These are phyloP conservation scores for Acanthisitta chloris DNA, from an alignment of 2,113 vertebrate species.

Conservation along the genomic window DNA sequence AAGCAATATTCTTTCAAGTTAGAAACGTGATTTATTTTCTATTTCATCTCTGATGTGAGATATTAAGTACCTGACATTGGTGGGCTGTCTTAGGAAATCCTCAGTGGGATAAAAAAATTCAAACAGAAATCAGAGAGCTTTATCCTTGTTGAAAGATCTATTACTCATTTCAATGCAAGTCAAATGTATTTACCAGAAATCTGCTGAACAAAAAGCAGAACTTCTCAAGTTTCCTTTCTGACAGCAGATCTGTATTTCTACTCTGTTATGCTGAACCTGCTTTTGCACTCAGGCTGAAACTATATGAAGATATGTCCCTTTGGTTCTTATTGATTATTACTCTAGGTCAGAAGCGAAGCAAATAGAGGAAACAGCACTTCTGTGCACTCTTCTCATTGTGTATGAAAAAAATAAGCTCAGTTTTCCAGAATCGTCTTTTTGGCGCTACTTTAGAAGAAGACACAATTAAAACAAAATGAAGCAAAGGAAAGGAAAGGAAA, in stretches of 20 bases:
- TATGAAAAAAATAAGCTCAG: not conserved
- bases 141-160: not conserved
- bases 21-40: not conserved
- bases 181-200: not conserved
- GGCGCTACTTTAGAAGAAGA: not conserved
- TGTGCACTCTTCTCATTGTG: not conserved
- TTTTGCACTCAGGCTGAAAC: not conserved
- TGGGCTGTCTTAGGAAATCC: not conserved
- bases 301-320: not conserved
- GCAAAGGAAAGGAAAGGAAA: not conserved
- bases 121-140: not conserved
- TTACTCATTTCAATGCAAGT: not conserved
- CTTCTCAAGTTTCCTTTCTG: not conserved
- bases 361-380: not conserved
- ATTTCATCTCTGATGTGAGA: not conserved
- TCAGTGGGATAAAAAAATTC: not conserved
- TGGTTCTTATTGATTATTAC: not conserved
- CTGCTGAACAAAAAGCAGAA: not conserved
- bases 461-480: not conserved
- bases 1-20: not conserved
- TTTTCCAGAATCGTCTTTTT: not conserved
- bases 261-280: not conserved
- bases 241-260: not conserved
- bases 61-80: not conserved
- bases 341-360: not conserved